phyloP scores from a whole-genome alignment of 2,113 vertebrate species.

The Mastomys coucha region DNA sequence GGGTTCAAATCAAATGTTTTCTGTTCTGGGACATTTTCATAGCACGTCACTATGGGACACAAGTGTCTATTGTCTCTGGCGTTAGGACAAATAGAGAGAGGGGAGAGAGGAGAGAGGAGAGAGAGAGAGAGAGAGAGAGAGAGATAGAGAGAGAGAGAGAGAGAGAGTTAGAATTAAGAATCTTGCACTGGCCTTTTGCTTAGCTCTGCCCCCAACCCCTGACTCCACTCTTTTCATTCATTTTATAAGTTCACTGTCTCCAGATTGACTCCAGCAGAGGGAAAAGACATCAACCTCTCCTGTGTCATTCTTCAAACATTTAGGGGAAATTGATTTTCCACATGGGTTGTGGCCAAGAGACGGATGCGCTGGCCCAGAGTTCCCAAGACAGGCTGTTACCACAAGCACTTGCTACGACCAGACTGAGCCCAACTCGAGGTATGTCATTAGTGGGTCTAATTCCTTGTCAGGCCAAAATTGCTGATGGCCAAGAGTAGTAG shows the following conservation, averaged over 20 bases:
- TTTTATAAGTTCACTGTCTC: constrained; percentile 71
- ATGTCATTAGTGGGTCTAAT: constrained; percentile 76
- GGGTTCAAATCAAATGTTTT: constrained; percentile 27
- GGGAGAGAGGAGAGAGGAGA: not conserved
- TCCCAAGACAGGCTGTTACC: not conserved
- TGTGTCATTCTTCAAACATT: constrained; percentile 83
- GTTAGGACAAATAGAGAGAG: not conserved
- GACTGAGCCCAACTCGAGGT: constrained; percentile 76
- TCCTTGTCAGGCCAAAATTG: constrained; percentile 77
- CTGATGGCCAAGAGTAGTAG: constrained; percentile 71
- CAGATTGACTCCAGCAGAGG: constrained; percentile 78
- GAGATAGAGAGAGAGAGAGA: not conserved
- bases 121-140: not conserved
- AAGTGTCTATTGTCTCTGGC: constrained; percentile 23
- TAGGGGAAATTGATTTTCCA: constrained; percentile 83
- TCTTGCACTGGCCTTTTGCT: not conserved
- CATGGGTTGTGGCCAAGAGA: constrained; percentile 68
- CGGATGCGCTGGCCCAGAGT: not conserved
- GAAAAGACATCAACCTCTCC: constrained; percentile 80
- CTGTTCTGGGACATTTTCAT: constrained; percentile 49
- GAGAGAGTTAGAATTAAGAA: not conserved
- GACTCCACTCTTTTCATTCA: constrained; percentile 69
- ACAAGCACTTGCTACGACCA: constrained; percentile 68
- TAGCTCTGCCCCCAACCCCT: not conserved
- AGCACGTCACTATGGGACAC: not conserved